These are phyloP conservation scores for Apostichopus japonicus DNA, from an alignment of 35 echinoderm and acorn worm genomes.

Conservation along the genomic window DNA sequence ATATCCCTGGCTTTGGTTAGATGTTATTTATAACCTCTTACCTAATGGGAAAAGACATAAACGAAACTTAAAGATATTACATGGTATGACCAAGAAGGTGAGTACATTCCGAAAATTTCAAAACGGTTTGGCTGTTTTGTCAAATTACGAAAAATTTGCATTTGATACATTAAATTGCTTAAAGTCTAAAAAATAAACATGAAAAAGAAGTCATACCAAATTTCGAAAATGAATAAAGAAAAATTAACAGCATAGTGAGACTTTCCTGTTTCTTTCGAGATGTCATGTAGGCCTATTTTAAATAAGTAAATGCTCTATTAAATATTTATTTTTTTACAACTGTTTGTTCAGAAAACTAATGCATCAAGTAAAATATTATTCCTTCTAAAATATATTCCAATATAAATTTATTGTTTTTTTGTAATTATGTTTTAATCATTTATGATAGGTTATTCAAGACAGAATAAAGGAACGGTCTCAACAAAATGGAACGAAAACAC, in stretches of 20 bases:
- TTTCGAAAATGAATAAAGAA: no score
- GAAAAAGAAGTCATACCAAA: background rate
- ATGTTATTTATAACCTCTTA: conserved; percentile 59
- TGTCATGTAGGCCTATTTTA: no score
- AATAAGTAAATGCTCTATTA: no score
- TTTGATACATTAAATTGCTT: no score
- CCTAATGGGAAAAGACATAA: conserved; percentile 66
- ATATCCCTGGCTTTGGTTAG: conserved; percentile 83
- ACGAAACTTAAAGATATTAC: conserved; percentile 72
- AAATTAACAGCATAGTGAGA: no score
- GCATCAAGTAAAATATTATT: background rate
- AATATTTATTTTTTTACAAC: background rate
- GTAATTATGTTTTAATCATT: background rate
- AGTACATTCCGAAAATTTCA: conserved; percentile 43
- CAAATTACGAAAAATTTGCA: background rate
- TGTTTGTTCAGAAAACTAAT: background rate
- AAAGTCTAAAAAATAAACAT: background rate
- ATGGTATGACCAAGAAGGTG: conserved; percentile 67
- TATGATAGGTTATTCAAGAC: conserved; percentile 23
- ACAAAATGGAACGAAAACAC: background rate
- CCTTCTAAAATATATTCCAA: background rate
- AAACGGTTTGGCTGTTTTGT: background rate
- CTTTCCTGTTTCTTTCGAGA: no score
- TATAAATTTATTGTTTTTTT: background rate
- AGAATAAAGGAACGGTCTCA: background rate